A percentile compares a stretch with the other conserved stretches of the same genome.
Conservation (phyloP, 1,140 invertebrate species). For the Caenorhabditis brenneri region DNA sequence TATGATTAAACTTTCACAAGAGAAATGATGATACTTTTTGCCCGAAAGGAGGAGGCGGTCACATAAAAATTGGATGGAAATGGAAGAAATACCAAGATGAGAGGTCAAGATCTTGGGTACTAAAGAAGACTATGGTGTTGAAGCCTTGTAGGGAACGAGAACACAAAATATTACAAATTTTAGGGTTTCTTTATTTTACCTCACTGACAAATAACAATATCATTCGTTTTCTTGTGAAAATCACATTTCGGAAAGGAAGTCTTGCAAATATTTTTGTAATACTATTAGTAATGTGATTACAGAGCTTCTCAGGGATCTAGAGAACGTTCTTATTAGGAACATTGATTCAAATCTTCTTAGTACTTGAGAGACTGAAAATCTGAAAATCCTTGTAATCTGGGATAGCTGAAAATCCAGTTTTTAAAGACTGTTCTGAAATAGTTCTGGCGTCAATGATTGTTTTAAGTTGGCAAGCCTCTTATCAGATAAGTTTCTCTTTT, state of each 20-base stretch:
- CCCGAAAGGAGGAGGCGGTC: not conserved
- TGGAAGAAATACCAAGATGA: not conserved
- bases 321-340: too few relatives aligned
- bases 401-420: too few relatives aligned
- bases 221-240: too few relatives aligned
- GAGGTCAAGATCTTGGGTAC: not conserved
- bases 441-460: not conserved
- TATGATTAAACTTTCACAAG: slow-evolving; percentile 5
- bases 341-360: too few relatives aligned
- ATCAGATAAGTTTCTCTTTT: not conserved
- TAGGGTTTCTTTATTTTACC: too few relatives aligned
- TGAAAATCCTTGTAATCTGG: not conserved
- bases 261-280: too few relatives aligned
- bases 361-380: not conserved
- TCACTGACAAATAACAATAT: too few relatives aligned
- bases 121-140: not conserved
- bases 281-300: too few relatives aligned
- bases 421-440: too few relatives aligned
- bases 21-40: not conserved
- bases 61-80: slow-evolving; percentile 13
- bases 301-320: too few relatives aligned
- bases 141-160: not conserved
- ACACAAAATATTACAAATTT: not conserved
- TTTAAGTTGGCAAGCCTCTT: not conserved
- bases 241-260: too few relatives aligned